Conservation (phyloP, 2,113 vertebrate genomes). For the Chloropsis cyanopogon region DNA sequence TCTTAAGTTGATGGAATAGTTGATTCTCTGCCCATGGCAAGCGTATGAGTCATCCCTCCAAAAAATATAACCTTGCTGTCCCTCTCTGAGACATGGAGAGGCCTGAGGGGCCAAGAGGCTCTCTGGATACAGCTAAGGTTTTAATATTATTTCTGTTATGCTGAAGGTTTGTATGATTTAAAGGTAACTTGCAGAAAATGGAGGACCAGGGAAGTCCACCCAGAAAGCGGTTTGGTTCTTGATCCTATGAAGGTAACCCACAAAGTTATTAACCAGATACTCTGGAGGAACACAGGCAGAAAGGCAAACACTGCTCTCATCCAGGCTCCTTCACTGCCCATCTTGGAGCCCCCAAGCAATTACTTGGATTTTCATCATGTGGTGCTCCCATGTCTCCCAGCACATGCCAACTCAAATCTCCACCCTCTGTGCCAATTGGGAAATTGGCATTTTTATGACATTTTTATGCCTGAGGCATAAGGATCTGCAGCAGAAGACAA, state of each 20-base stretch:
- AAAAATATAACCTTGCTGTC: constrained; percentile 38
- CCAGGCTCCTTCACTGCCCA: background rate
- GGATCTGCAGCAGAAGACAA: background rate
- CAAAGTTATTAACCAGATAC: background rate
- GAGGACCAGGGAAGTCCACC: background rate
- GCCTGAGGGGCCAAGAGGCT: background rate
- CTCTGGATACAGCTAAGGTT: background rate
- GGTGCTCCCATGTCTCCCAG: background rate
- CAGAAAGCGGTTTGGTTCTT: background rate
- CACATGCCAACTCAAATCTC: background rate
- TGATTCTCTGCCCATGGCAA: constrained; percentile 47
- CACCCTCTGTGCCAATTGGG: background rate
- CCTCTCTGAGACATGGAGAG: background rate
- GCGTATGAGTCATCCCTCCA: constrained; percentile 11
- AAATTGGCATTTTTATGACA: background rate
- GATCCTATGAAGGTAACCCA: background rate
- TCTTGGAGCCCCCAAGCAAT: background rate
- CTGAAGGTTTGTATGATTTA: background rate
- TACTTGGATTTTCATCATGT: background rate
- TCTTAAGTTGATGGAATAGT: constrained; percentile 53
- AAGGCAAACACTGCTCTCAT: background rate
- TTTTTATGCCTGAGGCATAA: background rate
- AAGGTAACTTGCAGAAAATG: background rate
- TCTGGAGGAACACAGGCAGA: background rate
- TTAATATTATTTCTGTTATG: background rate